Base-by-base conservation (phyloP, 1,140 invertebrate species). In the Aphelinus atriplicis region DNA sequence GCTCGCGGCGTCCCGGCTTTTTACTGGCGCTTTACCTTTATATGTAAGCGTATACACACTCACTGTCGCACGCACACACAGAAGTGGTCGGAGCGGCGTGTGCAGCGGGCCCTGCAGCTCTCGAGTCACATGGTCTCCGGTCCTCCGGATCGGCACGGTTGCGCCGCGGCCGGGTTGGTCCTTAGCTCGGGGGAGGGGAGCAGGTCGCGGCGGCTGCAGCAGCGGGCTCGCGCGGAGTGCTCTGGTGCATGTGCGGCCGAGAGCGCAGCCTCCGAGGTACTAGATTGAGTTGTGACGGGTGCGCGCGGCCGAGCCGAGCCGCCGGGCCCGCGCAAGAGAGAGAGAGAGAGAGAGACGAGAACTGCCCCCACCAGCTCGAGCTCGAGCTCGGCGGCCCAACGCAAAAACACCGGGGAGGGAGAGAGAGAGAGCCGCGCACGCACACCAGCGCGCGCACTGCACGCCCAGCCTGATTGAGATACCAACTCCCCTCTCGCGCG, bases 241-340 rank as follows among this genome's bases (percentile, higher is more conserved):
- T 63, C 63, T 26, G 4, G 57, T 3, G 66, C 51, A 7, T 55
- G 73, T 71, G 48, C 46, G 67, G 45, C 43, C 69, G 57, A 58
- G 60, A 71, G 78, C 77, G 79, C 82, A 80, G 83, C 81, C 80
- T 82, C 81, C 78, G 82, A 82, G 81, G 82, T 83, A 86, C 85
- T 87, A 86, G 84, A 87, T 86, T 87, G 85, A 87, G 85, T 86
- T 87, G 85, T 87, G 85, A 87, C 83, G 84, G 85, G 81, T 83
- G 68, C 69, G 78, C 82, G 84, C 81, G 82, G 74, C 76, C 78
- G 77, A 84, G 79, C 79, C 81, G 81, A 82, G 81, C 77, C 81
- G 81, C 80, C 83, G 81, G 82, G 83, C 82, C 83, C 60, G 53
- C 9, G 43, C 50, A 63, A 55, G 5, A 42, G 66, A 45, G 66